A percentile compares a stretch with the other conserved stretches of the same genome.
Evolutionary conservation across 1,140 invertebrate genomes (phyloP).

Genomic region (Cotesia typhae): DNA sequence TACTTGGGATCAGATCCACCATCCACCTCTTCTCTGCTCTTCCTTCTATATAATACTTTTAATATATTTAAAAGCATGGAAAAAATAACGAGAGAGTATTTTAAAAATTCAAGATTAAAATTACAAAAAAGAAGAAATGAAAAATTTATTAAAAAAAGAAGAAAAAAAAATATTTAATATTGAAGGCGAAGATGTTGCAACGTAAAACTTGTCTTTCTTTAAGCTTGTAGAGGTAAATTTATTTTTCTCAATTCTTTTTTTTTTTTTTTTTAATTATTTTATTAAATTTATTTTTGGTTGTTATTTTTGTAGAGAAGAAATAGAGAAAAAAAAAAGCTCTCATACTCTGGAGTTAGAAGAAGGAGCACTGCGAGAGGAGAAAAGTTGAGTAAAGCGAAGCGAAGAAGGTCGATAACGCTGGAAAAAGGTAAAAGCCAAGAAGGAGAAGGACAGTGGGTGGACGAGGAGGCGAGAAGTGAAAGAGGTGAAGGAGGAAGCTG

Average conservation of each 20-base stretch:
- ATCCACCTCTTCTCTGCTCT: neutral
- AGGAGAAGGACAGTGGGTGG: constrained; percentile 21
- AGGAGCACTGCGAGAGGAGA: neutral
- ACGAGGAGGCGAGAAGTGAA: constrained; percentile 18
- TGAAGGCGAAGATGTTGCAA: neutral
- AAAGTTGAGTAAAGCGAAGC: constrained; percentile 31
- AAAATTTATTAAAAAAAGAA: neutral
- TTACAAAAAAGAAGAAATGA: constrained; percentile 6
- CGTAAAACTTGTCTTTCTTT: constrained; percentile 8
- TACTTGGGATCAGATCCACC: neutral
- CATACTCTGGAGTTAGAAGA: neutral
- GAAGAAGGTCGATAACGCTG: constrained; percentile 60
- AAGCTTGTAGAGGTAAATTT: too few relatives aligned
- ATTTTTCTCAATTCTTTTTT: neutral
- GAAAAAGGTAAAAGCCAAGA: constrained; percentile 56
- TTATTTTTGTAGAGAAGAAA: neutral
- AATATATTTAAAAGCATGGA: constrained; percentile 6
- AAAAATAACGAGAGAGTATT: constrained; percentile 37
- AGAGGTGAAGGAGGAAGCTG: constrained; percentile 6
- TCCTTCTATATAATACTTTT: too few relatives aligned
- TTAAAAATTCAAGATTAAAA: constrained; percentile 33
- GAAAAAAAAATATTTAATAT: neutral
- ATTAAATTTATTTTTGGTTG: neutral
- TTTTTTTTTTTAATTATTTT: neutral
- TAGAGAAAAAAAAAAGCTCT: constrained; percentile 6